phyloP scores from a whole-genome alignment of 2,888 invertebrate genomes.

The Tholera decimalis region DNA sequence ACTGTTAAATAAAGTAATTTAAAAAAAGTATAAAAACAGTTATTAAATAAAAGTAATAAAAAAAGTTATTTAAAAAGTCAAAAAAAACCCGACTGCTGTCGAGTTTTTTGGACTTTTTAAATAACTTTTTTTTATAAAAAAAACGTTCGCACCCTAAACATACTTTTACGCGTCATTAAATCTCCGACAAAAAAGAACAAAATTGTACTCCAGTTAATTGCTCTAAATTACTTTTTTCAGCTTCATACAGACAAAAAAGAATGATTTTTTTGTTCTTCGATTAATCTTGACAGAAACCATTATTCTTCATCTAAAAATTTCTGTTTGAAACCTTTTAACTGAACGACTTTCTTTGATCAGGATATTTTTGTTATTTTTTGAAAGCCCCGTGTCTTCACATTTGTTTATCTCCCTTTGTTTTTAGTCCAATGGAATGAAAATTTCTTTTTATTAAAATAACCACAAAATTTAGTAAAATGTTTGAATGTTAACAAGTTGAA shows the following conservation, averaged over 20 bases:
- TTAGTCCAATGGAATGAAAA: slow-evolving; percentile 4
- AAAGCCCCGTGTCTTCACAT: slow-evolving; percentile 12
- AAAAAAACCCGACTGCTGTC: too few relatives aligned
- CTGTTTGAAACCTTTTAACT: slow-evolving; percentile 29
- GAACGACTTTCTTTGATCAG: slow-evolving; percentile 41
- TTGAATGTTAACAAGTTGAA: neutral
- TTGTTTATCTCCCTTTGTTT: slow-evolving; percentile 9
- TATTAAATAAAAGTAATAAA: too few relatives aligned
- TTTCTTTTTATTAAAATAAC: neutral
- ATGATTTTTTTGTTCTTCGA: slow-evolving; percentile 24
- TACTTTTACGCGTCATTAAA: neutral
- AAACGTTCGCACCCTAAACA: too few relatives aligned
- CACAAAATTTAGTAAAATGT: neutral
- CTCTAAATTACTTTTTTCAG: slow-evolving; percentile 6
- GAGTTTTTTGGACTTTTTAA: too few relatives aligned
- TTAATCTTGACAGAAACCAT: slow-evolving; percentile 31
- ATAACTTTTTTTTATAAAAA: too few relatives aligned
- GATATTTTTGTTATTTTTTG: slow-evolving; percentile 16
- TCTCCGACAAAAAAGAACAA: neutral
- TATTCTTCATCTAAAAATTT: slow-evolving; percentile 31
- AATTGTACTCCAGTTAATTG: slow-evolving; percentile 11
- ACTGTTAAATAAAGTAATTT: too few relatives aligned
- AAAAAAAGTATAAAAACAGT: too few relatives aligned
- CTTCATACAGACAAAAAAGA: slow-evolving; percentile 20
- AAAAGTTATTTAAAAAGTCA: too few relatives aligned